Percentiles rank a stretch among this genome's conserved stretches.
phyloP scores from a whole-genome alignment of 1,140 invertebrate genomes.

The Diorhabda carinulata region DNA sequence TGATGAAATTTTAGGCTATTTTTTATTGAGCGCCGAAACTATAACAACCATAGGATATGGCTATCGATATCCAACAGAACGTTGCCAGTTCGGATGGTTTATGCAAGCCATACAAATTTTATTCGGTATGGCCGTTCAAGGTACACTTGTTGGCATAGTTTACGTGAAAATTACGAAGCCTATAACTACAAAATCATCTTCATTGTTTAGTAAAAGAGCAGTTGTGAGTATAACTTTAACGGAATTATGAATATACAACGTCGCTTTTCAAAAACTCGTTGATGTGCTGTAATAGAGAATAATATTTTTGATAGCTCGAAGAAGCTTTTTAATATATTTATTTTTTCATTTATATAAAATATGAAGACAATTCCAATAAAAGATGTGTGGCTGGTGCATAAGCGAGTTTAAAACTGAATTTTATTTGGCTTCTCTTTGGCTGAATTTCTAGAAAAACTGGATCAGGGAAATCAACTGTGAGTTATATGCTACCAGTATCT shows the following conservation, averaged over 20 bases:
- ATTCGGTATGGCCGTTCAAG: slow-evolving; percentile 37
- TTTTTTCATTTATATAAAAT: no score
- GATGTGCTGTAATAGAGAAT: no score
- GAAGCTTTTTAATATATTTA: no score
- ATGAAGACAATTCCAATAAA: no score
- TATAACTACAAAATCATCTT: slow-evolving; percentile 24
- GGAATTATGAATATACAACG: background rate
- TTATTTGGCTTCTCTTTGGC: no score
- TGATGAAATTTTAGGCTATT: slow-evolving; percentile 27
- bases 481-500: no score
- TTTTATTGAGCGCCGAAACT: slow-evolving; percentile 40
- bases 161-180: slow-evolving; percentile 41
- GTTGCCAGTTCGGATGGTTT: slow-evolving; percentile 36
- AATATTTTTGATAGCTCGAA: no score
- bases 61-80: slow-evolving; percentile 35
- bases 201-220: slow-evolving; percentile 40
- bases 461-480: no score
- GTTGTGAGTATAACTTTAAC: slow-evolving; percentile 29
- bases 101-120: slow-evolving; percentile 34
- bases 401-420: no score
- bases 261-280: no score
- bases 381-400: no score
- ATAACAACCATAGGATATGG: slow-evolving; percentile 41
- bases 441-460: no score
- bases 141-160: slow-evolving; percentile 37